Evolutionary conservation across 2,888 invertebrate genomes (phyloP).

Genomic region (Aelia acuminata): DNA sequence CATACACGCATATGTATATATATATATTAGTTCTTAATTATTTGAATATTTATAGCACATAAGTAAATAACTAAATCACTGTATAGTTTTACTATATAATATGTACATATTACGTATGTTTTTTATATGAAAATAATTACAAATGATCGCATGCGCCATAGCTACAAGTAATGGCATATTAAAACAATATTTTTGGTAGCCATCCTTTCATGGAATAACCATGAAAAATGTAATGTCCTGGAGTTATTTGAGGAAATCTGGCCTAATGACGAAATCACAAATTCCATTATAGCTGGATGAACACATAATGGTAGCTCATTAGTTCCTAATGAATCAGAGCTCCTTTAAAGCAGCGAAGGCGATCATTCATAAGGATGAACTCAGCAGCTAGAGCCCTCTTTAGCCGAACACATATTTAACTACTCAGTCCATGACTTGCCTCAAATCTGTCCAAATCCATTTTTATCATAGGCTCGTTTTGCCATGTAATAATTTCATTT

Average conservation of each 20-base stretch:
- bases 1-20: no score
- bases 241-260: background rate
- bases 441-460: background rate
- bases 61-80: no score
- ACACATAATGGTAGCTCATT: background rate
- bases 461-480: background rate
- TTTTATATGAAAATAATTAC: no score
- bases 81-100: no score
- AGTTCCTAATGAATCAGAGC: background rate
- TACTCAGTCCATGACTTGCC: background rate
- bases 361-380: conserved; percentile 5
- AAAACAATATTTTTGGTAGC: background rate
- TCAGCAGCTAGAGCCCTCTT: background rate
- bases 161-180: no score
- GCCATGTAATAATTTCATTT: background rate
- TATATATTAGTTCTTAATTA: no score
- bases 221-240: background rate
- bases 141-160: no score
- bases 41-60: no score
- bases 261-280: background rate
- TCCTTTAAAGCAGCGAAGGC: background rate
- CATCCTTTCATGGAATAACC: background rate
- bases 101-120: no score
- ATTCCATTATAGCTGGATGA: background rate
- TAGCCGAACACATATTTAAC: background rate